phyloP scores from a whole-genome alignment of 2,888 invertebrate species.

The Spilarctia lutea region DNA sequence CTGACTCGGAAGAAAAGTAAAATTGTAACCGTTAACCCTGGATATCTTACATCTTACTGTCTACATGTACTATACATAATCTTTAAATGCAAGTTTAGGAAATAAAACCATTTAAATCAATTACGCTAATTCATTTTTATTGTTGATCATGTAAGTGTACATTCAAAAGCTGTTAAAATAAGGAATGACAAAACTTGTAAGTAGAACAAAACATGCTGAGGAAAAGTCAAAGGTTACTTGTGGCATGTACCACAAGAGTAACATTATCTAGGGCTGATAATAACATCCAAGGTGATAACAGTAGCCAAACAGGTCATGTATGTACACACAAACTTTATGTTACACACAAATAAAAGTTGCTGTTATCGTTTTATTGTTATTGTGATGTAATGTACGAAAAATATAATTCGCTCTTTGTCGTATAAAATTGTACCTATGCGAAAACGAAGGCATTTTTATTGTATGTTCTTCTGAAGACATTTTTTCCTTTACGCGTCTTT shows the following conservation, averaged over 20 bases:
- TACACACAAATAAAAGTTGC: constrained; percentile 47
- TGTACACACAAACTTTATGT: constrained; percentile 39
- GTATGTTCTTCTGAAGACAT: constrained; percentile 40
- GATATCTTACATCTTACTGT: background rate
- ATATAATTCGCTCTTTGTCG: constrained; percentile 49
- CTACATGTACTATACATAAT: too few relatives aligned
- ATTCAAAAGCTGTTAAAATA: background rate
- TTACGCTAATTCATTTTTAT: too few relatives aligned
- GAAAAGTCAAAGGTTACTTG: constrained; percentile 26
- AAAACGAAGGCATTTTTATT: constrained; percentile 52
- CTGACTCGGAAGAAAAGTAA: background rate
- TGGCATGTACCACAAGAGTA: constrained; percentile 17
- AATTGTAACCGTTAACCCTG: background rate
- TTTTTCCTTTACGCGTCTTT: constrained; percentile 25
- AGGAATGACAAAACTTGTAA: constrained; percentile 4
- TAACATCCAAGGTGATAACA: constrained; percentile 42
- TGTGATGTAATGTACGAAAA: constrained; percentile 56
- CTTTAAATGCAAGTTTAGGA: too few relatives aligned
- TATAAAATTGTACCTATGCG: constrained; percentile 52
- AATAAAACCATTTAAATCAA: too few relatives aligned
- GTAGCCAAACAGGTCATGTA: constrained; percentile 29
- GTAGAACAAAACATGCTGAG: constrained; percentile 21
- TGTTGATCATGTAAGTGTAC: background rate
- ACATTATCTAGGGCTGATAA: constrained; percentile 31
- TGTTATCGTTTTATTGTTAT: constrained; percentile 56